Base-by-base conservation (phyloP, 2,797 vertebrate species). In the Sternotherus odoratus region DNA sequence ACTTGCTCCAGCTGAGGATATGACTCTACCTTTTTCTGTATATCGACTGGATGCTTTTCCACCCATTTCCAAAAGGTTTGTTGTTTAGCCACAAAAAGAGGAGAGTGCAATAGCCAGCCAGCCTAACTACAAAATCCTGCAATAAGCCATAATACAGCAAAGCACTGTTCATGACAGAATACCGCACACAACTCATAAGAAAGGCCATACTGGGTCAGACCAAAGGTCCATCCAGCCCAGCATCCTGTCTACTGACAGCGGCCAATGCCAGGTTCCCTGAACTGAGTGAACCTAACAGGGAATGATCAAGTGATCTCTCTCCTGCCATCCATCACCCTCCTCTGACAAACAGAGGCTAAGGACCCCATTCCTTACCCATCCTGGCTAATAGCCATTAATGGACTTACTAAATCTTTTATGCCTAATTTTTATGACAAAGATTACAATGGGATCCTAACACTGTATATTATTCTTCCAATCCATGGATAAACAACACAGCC, bases 341-440 rank as follows among this genome's bases (percentile, higher is more conserved):
- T 43, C 43, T 43, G 43, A 43, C 43, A 43, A 43, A 43, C 43
- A 43, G 43, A 43, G 43, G 43, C 43, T 43, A 43, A 8, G 43
- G 43, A 43, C 43, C 5, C 43, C 43, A 43, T 43, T 43, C 43
- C 43, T 43, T 43, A 43, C 5, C 43, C 43, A 43, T 43, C 43
- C 43, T 43, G 43, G 43, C 43, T 43, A 43, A 43, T 43, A 43
- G 43, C 43, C 43, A 43, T 43, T 43, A 43, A 43, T 43, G 43
- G 43, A 43, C 8, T 43, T 43, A 43, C 5, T 23, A 77, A 33
- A 82, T 80, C 57, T 86, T 79, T 54, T 51, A 50, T 87, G 28
- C 12, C 56, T 87, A 74, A 60, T 93, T 96, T 95, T 82, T 69
- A 48, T 85, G 56, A 77, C 48, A 87, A 83, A 89, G 63, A 50